Evolutionary conservation across 2,888 invertebrate genomes (phyloP), one percentile per base, ranked within the genome.

Genomic region (Trichopria drosophilae): DNA sequence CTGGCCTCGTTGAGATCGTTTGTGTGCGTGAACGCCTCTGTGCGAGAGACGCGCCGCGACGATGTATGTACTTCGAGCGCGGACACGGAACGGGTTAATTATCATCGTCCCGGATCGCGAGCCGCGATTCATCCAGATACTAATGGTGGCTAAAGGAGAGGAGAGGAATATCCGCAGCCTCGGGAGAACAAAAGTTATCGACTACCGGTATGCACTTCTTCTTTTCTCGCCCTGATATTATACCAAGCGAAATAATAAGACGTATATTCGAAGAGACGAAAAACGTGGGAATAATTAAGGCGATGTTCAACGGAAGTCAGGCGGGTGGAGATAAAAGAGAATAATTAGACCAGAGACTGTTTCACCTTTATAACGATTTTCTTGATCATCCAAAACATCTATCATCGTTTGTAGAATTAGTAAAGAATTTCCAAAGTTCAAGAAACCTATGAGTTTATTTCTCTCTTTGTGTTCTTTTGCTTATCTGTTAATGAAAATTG

Each of bases 51-150:
- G 10, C 13, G 28, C 42, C 55, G 55, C 51, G 54, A 49, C 55
- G 15, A 15, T 6, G 26, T 19, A 29, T n/a, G 12, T 34, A 59
- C 54, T 48, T 53, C 54, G 55, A 52, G 53, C 55, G 56, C 58
- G 57, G 58, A 54, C 53, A 55, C 54, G 48, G 57, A 63, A 72
- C 66, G 71, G 59, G 65, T 72, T 71, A 72, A 72, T 73, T 71
- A 72, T 66, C 66, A 51, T 58, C 61, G 58, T 57, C 51, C 48
- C 55, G 58, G 54, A 58, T 60, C 59, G 60, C 51, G 47, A 53
- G 51, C 44, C 52, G 57, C 56, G 55, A 51, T 53, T 50, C 46
- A 24, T 40, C 39, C 47, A 23, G 29, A 18, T 48, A 52, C 52
- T 60, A 62, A 60, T 58, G 55, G 55, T 51, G 43, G 51, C 54